A percentile compares a stretch with the other conserved stretches of the same genome.
phyloP scores from a whole-genome alignment of 37 sponge, comb jelly and placozoan genomes.

The Tethya wilhelma region DNA sequence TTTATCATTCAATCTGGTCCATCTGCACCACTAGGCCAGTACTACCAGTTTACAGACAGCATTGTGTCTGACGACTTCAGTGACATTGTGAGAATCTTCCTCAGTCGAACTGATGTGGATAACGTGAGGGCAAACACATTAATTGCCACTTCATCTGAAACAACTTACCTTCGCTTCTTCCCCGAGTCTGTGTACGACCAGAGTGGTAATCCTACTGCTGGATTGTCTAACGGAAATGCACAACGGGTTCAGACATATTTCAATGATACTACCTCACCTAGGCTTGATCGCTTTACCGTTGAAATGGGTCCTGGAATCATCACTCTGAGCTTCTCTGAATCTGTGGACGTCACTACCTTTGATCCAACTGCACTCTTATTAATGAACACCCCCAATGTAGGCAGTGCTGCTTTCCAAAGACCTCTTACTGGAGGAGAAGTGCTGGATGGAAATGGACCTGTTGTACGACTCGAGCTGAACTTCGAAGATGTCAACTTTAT shows the following conservation, averaged over 20 bases:
- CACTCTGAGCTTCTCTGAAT: constrained; percentile 77
- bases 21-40: constrained; percentile 1
- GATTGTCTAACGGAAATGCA: constrained; percentile 70
- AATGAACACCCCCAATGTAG: constrained; percentile 82
- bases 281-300: constrained; percentile 58
- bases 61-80: constrained; percentile 13
- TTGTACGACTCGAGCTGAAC: constrained; percentile 46
- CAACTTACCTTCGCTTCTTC: constrained; percentile 69
- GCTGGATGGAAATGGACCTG: constrained; percentile 34
- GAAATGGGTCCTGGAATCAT: constrained; percentile 64
- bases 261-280: constrained; percentile 63
- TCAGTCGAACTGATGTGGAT: constrained; percentile 75
- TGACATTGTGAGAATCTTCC: constrained; percentile 39
- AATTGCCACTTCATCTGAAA: constrained; percentile 60
- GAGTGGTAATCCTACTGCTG: constrained; percentile 43
- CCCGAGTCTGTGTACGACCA: constrained; percentile 69
- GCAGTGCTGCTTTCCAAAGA: constrained; percentile 44
- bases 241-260: constrained; percentile 30
- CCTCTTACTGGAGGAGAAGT: constrained; percentile 72
- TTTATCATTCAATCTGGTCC: constrained; percentile 58
- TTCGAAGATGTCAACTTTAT: constrained; percentile 78
- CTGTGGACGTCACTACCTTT: constrained; percentile 71
- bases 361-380: constrained; percentile 55
- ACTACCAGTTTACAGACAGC: constrained; percentile 54
- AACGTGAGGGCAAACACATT: constrained; percentile 70